Conservation (phyloP, 2,113 vertebrate species). For the Lontra canadensis region DNA sequence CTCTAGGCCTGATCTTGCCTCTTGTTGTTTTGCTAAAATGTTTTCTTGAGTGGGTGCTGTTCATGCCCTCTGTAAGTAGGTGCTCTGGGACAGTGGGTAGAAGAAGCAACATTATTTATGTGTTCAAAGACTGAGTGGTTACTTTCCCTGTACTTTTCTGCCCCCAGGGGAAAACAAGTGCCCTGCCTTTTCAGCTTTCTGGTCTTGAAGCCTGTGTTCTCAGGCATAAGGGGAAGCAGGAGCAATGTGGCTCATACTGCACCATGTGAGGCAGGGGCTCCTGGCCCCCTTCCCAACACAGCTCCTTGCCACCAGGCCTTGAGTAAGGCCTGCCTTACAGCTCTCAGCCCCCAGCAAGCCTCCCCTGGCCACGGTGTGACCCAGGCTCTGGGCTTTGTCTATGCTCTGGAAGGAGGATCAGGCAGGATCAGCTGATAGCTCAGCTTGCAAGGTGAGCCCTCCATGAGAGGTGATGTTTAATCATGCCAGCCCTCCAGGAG, state of each 20-base stretch:
- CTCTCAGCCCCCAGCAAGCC: not conserved
- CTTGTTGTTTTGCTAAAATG: not conserved
- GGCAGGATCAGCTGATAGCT: not conserved
- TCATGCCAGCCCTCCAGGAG: not conserved
- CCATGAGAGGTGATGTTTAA: not conserved
- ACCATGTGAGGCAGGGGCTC: not conserved
- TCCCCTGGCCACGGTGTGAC: accelerated
- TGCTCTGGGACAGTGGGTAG: not conserved
- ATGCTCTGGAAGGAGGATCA: not conserved
- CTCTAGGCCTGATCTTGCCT: not conserved
- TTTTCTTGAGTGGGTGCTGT: not conserved
- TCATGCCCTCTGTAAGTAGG: not conserved
- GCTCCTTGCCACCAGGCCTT: not conserved
- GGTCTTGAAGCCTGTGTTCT: not conserved
- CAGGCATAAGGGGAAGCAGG: not conserved
- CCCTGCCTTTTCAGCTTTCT: not conserved
- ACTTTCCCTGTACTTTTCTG: not conserved
- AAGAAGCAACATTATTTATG: not conserved
- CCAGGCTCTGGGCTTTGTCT: not conserved
- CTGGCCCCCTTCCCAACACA: not conserved
- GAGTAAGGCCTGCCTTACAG: not conserved
- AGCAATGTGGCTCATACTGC: too few species aligned
- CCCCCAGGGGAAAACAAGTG: not conserved
- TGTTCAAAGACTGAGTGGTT: conserved; percentile 2
- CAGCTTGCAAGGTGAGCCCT: not conserved